Evolutionary conservation across 1,140 invertebrate genomes (phyloP), one percentile per base, ranked within the genome.

Genomic region (Lepidurus arcticus): DNA sequence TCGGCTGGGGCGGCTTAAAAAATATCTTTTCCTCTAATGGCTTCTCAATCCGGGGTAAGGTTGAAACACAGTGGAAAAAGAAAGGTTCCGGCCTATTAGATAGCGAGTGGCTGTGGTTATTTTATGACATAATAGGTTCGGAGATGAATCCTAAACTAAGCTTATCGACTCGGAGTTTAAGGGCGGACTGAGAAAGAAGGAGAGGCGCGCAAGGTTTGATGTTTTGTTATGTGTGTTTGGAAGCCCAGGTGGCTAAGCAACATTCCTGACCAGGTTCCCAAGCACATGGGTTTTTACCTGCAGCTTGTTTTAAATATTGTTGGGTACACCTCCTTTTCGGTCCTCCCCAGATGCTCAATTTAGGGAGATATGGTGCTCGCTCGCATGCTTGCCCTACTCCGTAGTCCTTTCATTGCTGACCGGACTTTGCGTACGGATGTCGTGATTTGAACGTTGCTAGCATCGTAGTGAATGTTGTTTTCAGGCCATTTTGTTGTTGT

Each of bases 191-290:
- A 13, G 9, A 13, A 21, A n/a, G 16, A 7, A 65, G 53, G 53
- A 65, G 21, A 13, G 53, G 53, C 4, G 21, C 5, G 53, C 16
- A 65, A 65, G 53, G 53, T 65, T 65, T n/a, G 16, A 65, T n/a
- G 16, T 65, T 65, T 21, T 65, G 53, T 65, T 65, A 65, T 65
- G 53, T 65, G 53, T 65, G 53, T 21, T 65, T 65, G 53, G 53
- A 65, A 13, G 53, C 53, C 53, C 53, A 65, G 53, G 53, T 65
- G 53, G 53, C 53, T 65, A 65, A 65, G 53, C 53, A 65, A 21
- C 53, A 65, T 65, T 65, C 53, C 53, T 65, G 53, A 65, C 53
- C 53, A 65, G 53, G 21, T 65, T 65, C 53, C 13, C 53, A 65
- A 21, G 53, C 53, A 65, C 53, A 7, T 21, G 13, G 53, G 53